These are phyloP conservation scores for Anoncus sp. DNA, from an alignment of 2,888 invertebrate genomes.

Conservation along the genomic window DNA sequence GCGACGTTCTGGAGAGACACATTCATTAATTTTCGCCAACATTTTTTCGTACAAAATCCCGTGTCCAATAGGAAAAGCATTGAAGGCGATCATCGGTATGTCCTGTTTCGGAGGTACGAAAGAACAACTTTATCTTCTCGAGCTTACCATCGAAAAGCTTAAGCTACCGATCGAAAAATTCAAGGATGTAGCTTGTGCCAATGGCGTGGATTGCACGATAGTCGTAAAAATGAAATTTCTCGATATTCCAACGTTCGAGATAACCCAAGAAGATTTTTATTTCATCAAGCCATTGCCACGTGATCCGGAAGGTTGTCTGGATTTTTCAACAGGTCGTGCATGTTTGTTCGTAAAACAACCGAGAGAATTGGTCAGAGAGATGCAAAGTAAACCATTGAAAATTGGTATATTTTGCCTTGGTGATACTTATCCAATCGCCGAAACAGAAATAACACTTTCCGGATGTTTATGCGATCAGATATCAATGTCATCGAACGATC, in stretches of 20 bases:
- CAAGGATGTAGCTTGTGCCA: slow-evolving; percentile 67
- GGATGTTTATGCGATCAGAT: slow-evolving; percentile 81
- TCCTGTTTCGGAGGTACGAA: slow-evolving; percentile 78
- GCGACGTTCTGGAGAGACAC: slow-evolving; percentile 28
- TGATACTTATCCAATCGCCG: slow-evolving; percentile 80
- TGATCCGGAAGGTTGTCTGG: slow-evolving; percentile 60
- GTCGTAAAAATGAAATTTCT: slow-evolving; percentile 78
- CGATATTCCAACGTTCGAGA: slow-evolving; percentile 78
- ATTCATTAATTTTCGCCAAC: slow-evolving; percentile 32
- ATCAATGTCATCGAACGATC: slow-evolving; percentile 78
- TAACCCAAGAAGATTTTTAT: slow-evolving; percentile 75
- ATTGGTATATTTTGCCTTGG: slow-evolving; percentile 77
- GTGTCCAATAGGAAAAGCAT: not conserved
- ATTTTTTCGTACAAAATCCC: slow-evolving; percentile 34
- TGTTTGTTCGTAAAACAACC: slow-evolving; percentile 78
- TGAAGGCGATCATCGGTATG: slow-evolving; percentile 68
- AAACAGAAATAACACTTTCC: slow-evolving; percentile 73
- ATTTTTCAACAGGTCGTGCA: slow-evolving; percentile 75
- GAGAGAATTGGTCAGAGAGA: slow-evolving; percentile 73
- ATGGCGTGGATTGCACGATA: slow-evolving; percentile 70
- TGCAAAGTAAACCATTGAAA: slow-evolving; percentile 73
- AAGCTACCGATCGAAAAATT: slow-evolving; percentile 73
- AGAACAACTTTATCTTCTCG: slow-evolving; percentile 77
- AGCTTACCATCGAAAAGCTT: slow-evolving; percentile 76
- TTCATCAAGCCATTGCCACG: slow-evolving; percentile 63